Evolutionary conservation across 2,113 vertebrate genomes (phyloP), one percentile per base, ranked within the genome.

Genomic region (Oryzias melastigma): DNA sequence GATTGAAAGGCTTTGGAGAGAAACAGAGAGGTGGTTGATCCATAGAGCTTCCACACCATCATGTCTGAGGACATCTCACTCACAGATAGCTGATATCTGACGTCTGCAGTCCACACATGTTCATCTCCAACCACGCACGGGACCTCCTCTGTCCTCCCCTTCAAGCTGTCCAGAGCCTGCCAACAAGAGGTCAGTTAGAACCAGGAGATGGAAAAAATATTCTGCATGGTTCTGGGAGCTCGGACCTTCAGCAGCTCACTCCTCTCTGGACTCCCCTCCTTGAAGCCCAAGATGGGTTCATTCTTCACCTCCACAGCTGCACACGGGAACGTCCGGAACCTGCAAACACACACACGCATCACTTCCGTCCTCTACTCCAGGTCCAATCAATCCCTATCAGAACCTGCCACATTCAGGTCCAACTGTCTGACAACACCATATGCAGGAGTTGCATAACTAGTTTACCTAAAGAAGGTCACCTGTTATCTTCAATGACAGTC

Each of bases 91-190:
- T 99, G 97, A 75, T 95, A 97, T 77, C 61, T 82, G 82, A 98
- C 68, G 0, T 93, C 84, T 0, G 83, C 65, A 0, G 96, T 99
- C 97, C 96, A 98, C 60, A 98, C 92, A 22, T 93, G 92, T 52
- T 98, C 93, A 1, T 95, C 95, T 3, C 95, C 97, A 0, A 99
- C 85, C 67, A 98, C 93, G 0, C 96, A 98, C 0, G 96, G 96
- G 72, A 99, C 88, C 66, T 93, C 90, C 84, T 98, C 96, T 0
- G 93, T 99, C 81, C 35, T 88, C 61, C 78, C 93, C 78, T 92
- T 94, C 49, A 97, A 71, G 4, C 87, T 73, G 1, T 74, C 78
- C 0, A 99, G 80, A 0, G 91, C 94, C 96, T 99, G 52, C 45
- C 47, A 22, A 24, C 59, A 48, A 2, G 16, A 62, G 19, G 5